Percentiles rank a stretch among this genome's conserved stretches.
Conservation (phyloP, 37 sponge, comb jelly and placozoan genomes). For the Aphrocallistes beatrix region DNA sequence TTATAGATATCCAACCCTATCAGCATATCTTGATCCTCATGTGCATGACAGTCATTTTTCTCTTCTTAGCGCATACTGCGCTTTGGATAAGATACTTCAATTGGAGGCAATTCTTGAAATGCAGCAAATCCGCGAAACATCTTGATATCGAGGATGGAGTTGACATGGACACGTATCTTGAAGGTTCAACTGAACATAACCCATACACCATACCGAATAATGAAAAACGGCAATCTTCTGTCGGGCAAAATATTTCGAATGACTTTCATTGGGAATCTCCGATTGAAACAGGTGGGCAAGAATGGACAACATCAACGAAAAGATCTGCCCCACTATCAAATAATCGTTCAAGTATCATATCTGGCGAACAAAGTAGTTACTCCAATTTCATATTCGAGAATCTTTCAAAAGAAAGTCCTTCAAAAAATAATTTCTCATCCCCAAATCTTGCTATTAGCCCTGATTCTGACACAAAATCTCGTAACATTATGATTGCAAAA, state of each 20-base stretch:
- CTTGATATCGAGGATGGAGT: not conserved
- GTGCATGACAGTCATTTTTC: slow-evolving; percentile 24
- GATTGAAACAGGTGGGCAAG: not conserved
- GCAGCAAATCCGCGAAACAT: not conserved
- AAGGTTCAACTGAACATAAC: not conserved
- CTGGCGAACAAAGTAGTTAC: not conserved
- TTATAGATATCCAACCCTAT: slow-evolving; percentile 50
- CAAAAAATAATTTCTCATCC: not conserved
- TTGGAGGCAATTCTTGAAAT: not conserved
- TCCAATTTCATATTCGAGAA: not conserved
- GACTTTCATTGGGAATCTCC: not conserved
- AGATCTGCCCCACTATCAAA: not conserved
- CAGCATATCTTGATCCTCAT: slow-evolving; percentile 34
- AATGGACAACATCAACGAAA: too few relatives aligned
- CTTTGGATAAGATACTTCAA: slow-evolving; percentile 27
- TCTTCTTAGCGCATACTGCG: slow-evolving; percentile 26
- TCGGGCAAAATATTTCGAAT: not conserved
- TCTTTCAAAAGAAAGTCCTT: not conserved
- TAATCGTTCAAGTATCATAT: not conserved
- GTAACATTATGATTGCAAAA: not conserved
- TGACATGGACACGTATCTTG: not conserved
- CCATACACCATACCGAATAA: not conserved
- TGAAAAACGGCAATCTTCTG: not conserved
- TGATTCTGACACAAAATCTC: not conserved
- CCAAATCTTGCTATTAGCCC: not conserved